A percentile compares a stretch with the other conserved stretches of the same genome.
phyloP scores from a whole-genome alignment of 2,888 invertebrate species.

The Adela reaumurella region DNA sequence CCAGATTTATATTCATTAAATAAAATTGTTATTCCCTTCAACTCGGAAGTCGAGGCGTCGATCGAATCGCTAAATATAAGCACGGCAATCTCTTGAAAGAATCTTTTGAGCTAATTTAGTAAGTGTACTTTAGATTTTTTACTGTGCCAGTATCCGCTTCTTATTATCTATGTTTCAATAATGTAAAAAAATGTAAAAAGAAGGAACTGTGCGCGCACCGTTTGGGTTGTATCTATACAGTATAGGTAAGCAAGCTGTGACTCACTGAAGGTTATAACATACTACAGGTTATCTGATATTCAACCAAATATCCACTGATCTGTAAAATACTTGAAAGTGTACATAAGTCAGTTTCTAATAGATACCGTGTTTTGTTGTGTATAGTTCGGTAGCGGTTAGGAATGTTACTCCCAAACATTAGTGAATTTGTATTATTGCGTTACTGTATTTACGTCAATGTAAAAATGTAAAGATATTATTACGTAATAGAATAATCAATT shows the following conservation, averaged over 20 bases:
- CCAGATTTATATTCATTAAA: neutral
- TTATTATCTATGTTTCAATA: too few species aligned
- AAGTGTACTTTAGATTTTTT: too few species aligned
- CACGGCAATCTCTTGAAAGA: neutral
- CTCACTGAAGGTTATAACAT: too few species aligned
- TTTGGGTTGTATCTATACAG: too few species aligned
- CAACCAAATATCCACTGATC: neutral
- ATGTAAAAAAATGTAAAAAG: too few species aligned
- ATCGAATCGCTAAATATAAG: neutral
- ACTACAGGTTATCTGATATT: too few species aligned
- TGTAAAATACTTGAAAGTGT: neutral
- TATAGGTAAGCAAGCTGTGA: too few species aligned
- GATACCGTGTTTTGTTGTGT: neutral
- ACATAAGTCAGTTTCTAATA: neutral
- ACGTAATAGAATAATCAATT: constrained; percentile 36
- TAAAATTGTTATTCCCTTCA: neutral
- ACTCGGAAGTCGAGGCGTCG: neutral
- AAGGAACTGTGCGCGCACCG: too few species aligned
- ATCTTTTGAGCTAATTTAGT: neutral
- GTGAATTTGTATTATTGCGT: constrained; percentile 2
- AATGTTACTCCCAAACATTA: constrained; percentile 1
- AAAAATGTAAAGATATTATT: constrained; percentile 54
- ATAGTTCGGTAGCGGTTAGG: constrained; percentile 1
- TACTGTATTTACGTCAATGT: constrained; percentile 20
- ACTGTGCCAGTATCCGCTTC: too few species aligned